A percentile compares a stretch with the other conserved stretches of the same genome.
Evolutionary conservation across 2,797 vertebrate species (phyloP).

Genomic region (Sebastes cheni): DNA sequence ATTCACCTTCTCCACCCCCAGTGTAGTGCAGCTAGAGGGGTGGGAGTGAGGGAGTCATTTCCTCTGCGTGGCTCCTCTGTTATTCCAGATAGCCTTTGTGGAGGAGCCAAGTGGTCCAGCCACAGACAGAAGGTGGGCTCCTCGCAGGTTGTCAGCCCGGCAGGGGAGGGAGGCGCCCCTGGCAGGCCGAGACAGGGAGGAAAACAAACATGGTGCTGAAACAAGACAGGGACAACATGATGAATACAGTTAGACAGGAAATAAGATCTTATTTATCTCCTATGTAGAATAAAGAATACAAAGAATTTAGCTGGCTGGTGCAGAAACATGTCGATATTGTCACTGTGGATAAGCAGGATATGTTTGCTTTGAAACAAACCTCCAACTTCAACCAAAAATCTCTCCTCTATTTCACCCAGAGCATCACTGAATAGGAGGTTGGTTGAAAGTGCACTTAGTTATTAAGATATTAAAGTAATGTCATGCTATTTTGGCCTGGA

Average conservation of each 20-base stretch:
- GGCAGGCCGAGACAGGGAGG: slow-evolving; percentile 68
- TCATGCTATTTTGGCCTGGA: not conserved
- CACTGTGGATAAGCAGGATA: not conserved
- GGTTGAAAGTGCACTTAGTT: not conserved
- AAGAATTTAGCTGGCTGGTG: not conserved
- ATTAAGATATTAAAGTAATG: not conserved
- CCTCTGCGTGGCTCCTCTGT: slow-evolving; percentile 78
- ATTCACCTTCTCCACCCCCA: slow-evolving; percentile 39
- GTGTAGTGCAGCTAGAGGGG: slow-evolving; percentile 8
- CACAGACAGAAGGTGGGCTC: slow-evolving; percentile 77
- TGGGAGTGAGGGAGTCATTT: slow-evolving; percentile 69
- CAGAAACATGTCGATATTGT: not conserved
- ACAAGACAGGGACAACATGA: slow-evolving; percentile 69
- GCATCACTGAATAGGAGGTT: not conserved
- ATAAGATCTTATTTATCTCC: slow-evolving; percentile 10
- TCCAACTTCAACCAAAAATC: not conserved
- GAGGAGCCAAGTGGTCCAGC: slow-evolving; percentile 78
- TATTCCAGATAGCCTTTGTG: slow-evolving; percentile 80
- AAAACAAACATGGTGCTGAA: slow-evolving; percentile 62
- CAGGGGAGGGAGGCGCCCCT: slow-evolving; percentile 76
- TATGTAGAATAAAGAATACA: not conserved
- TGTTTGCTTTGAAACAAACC: not conserved
- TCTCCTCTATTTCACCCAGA: not conserved
- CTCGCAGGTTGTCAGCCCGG: slow-evolving; percentile 77
- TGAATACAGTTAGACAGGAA: slow-evolving; percentile 22